Percentiles rank a stretch among this genome's conserved stretches.
Conservation (phyloP, 2,888 invertebrate genomes). For the Papilio gigon region DNA sequence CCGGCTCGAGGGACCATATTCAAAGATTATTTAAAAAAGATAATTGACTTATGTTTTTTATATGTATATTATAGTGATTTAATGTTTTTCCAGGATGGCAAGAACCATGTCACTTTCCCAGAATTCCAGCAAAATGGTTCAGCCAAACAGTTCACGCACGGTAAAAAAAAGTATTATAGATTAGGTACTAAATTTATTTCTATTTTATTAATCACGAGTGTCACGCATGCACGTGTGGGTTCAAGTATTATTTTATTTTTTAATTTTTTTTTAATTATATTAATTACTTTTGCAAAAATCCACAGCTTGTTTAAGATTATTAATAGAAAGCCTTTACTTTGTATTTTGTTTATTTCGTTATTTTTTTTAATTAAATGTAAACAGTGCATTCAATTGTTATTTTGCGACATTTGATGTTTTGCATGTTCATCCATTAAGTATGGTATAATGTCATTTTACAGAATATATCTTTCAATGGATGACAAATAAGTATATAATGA, state of each 20-base stretch:
- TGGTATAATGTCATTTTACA: not conserved
- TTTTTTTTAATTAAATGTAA: not conserved
- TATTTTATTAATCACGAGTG: conserved; percentile 79
- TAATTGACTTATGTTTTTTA: conserved; percentile 35
- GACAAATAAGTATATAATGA: not conserved
- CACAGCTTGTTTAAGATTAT: conserved; percentile 28
- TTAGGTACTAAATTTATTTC: conserved; percentile 83
- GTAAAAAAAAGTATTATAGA: conserved; percentile 88
- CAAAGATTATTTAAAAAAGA: not conserved
- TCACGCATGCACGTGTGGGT: conserved; percentile 81
- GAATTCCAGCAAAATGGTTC: conserved; percentile 95
- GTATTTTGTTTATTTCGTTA: conserved; percentile 2
- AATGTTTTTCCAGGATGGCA: conserved; percentile 86
- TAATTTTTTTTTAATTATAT: conserved; percentile 16
- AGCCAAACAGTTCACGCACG: conserved; percentile 93
- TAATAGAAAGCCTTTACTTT: conserved; percentile 5
- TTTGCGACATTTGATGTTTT: conserved; percentile 22
- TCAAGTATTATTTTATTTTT: conserved; percentile 61
- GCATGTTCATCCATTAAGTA: conserved; percentile 29
- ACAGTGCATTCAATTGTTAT: conserved; percentile 7
- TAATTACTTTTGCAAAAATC: conserved; percentile 14
- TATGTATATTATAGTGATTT: conserved; percentile 32
- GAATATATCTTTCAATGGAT: not conserved
- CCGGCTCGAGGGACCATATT: conserved; percentile 6
- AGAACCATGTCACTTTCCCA: conserved; percentile 94